Evolutionary conservation across 2,888 invertebrate genomes (phyloP).

Genomic region (Yponomeuta sedellus): DNA sequence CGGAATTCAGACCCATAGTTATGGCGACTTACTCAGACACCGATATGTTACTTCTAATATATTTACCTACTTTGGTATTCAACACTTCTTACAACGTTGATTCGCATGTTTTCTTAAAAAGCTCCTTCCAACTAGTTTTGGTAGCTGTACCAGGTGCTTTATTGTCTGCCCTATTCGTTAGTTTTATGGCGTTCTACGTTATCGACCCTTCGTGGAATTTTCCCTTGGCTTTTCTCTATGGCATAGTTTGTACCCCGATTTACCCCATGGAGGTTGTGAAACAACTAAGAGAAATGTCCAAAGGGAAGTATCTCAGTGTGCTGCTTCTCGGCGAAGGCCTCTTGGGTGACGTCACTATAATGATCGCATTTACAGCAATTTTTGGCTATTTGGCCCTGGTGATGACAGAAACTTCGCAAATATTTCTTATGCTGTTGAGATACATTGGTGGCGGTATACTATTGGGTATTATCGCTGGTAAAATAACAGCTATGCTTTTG

Average conservation of each 20-base stretch:
- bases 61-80: constrained; percentile 55
- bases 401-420: constrained; percentile 42
- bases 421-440: constrained; percentile 48
- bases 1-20: constrained; percentile 48
- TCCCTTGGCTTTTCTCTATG: constrained; percentile 50
- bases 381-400: constrained; percentile 54
- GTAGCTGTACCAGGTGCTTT: constrained; percentile 55
- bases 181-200: constrained; percentile 55
- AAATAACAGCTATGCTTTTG: constrained; percentile 45
- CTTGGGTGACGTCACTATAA: constrained; percentile 57
- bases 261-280: constrained; percentile 62
- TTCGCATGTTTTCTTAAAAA: constrained; percentile 58
- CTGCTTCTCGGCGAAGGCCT: constrained; percentile 58
- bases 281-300: constrained; percentile 49
- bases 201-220: constrained; percentile 57
- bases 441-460: constrained; percentile 57
- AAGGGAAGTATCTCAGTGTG: constrained; percentile 60
- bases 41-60: constrained; percentile 43
- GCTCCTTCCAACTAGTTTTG: constrained; percentile 54
- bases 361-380: constrained; percentile 59
- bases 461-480: constrained; percentile 56
- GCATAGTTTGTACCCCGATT: constrained; percentile 57
- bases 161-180: constrained; percentile 48
- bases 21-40: constrained; percentile 52
- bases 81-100: constrained; percentile 59